A percentile compares a stretch with the other conserved stretches of the same genome.
phyloP scores from a whole-genome alignment of 1,140 invertebrate genomes.

The Carposina sasakii region DNA sequence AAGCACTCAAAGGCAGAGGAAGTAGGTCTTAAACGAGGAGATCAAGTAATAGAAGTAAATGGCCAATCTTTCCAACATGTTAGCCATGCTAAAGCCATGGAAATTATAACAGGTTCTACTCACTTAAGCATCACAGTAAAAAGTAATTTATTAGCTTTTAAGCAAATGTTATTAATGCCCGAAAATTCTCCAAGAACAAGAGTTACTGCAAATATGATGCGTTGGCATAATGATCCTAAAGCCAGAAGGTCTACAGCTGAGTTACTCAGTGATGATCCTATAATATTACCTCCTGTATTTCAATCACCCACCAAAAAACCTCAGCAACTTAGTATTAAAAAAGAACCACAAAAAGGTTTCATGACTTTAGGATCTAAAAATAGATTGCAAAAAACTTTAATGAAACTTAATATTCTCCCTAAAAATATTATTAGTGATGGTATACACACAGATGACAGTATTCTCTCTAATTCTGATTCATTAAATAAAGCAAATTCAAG shows the following conservation, averaged over 20 bases:
- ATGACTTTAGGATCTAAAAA: constrained; percentile 91
- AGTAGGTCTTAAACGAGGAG: constrained; percentile 96
- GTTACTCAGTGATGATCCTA: constrained; percentile 82
- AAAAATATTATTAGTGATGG: constrained; percentile 85
- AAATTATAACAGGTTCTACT: constrained; percentile 93
- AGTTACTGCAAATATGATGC: constrained; percentile 70
- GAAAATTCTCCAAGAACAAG: constrained; percentile 86
- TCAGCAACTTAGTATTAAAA: constrained; percentile 78
- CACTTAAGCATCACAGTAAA: constrained; percentile 97
- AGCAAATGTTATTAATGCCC: constrained; percentile 90
- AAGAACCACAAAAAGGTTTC: constrained; percentile 83
- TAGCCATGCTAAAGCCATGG: constrained; percentile 90
- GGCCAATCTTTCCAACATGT: constrained; percentile 96
- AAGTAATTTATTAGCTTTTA: constrained; percentile 91
- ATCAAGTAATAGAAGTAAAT: constrained; percentile 98
- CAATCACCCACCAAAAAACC: constrained; percentile 89
- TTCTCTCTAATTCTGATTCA: constrained; percentile 63
- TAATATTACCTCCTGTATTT: constrained; percentile 85
- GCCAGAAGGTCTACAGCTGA: constrained; percentile 77
- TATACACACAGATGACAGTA: constrained; percentile 75
- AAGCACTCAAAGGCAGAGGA: constrained; percentile 95
- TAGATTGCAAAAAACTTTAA: constrained; percentile 89
- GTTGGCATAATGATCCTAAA: constrained; percentile 78
- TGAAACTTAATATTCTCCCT: constrained; percentile 93
- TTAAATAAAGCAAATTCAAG: constrained; percentile 63